Evolutionary conservation across 2,888 invertebrate species (phyloP).

Genomic region (Andrena flavipes): DNA sequence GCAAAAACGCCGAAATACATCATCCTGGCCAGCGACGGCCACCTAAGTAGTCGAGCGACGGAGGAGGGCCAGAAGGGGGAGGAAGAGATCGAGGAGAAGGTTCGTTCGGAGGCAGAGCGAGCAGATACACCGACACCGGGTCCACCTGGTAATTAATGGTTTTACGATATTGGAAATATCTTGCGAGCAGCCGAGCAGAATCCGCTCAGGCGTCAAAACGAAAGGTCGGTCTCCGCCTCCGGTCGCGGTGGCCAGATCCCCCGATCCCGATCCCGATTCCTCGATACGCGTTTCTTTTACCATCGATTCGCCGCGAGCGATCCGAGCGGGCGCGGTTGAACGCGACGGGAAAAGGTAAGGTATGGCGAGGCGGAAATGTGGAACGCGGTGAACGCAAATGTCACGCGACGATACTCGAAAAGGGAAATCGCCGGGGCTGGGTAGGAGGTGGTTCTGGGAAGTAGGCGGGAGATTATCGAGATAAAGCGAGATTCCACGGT

Average conservation of each 20-base stretch:
- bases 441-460: neutral
- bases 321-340: neutral
- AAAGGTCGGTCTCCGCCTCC: constrained; percentile 48
- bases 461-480: constrained; percentile 10
- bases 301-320: constrained; percentile 9
- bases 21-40: constrained; percentile 78
- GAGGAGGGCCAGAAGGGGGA: constrained; percentile 45
- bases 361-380: too few relatives aligned
- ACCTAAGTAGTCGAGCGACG: constrained; percentile 78
- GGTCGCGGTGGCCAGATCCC: constrained; percentile 38
- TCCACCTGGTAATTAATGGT: constrained; percentile 78
- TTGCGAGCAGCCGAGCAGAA: constrained; percentile 72
- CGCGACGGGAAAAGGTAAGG: neutral
- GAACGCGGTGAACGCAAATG: neutral
- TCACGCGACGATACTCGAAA: neutral
- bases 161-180: constrained; percentile 81
- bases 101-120: constrained; percentile 66
- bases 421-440: constrained; percentile 12
- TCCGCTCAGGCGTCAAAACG: constrained; percentile 66
- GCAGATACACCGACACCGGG: constrained; percentile 65
- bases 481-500: neutral
- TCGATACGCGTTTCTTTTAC: constrained; percentile 51
- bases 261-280: constrained; percentile 34
- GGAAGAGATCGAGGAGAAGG: constrained; percentile 31
- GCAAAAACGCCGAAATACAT: constrained; percentile 80